Evolutionary conservation across 1,140 invertebrate species (phyloP), one percentile per base, ranked within the genome.

Genomic region (Lepidurus arcticus): DNA sequence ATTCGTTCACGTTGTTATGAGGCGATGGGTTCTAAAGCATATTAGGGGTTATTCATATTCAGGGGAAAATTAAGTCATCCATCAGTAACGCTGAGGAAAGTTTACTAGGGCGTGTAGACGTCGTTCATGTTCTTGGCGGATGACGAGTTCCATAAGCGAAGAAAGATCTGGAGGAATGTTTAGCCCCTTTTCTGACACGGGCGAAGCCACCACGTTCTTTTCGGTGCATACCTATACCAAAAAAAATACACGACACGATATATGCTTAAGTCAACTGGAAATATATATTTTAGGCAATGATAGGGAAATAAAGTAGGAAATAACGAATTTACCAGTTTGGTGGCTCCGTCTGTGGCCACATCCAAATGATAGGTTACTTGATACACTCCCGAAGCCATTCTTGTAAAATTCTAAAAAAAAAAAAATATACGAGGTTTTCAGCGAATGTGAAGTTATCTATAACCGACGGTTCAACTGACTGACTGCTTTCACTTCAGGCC

Each of bases 331-430:
- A 65, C 53, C 53, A 65, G 8, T 65, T 65, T 65, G 16, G 53
- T 21, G 8, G 53, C 8, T 65, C 53, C 53, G 13, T 65, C 53
- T 65, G 16, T 65, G 0, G 16, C 53, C 53, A 65, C 21, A 65
- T 65, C 53, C 53, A 65, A 21, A 65, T 65, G 53, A 16, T 65
- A 65, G 16, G 53, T 65, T 21, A 65, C 53, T 65, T 65, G 53
- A 65, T 65, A 65, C 1, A 65, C 53, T 21, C 53, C 53, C 5
- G 53, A n/a, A 16, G 53, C 53, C 53, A 65, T 65, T 21, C 21
- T 65, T 65, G 16, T n/a, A 0, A n/a, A 7, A 65, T 21, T 13
- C 13, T 65, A 65, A 65, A 65, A 47, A 10, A 4, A 11, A n/a
- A 13, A 7, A 16, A 11, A 21, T 13, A 4, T n/a, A 65, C 16